These are phyloP conservation scores for Metaphire vulgaris DNA, from an alignment of 1,140 invertebrate species.

Conservation along the genomic window DNA sequence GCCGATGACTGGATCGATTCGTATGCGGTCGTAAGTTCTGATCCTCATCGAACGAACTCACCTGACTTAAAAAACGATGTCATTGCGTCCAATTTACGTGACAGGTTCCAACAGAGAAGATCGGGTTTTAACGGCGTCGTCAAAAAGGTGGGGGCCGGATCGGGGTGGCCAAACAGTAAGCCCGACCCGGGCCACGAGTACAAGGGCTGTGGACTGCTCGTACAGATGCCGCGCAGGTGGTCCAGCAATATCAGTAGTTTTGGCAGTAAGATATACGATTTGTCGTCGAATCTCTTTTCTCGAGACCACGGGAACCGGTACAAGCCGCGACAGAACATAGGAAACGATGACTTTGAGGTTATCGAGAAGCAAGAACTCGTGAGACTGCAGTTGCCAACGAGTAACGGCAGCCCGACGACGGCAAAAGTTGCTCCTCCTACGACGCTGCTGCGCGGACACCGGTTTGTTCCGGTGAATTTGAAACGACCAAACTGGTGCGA, in stretches of 20 bases:
- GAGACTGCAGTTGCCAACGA: background rate
- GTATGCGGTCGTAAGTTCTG: no score
- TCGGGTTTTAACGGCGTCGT: background rate
- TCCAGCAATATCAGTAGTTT: background rate
- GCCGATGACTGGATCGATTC: no score
- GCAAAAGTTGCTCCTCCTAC: no score
- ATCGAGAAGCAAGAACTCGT: background rate
- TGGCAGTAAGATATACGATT: background rate
- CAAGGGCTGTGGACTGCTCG: background rate
- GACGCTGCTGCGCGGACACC: slow-evolving; percentile 44
- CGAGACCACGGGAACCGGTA: background rate
- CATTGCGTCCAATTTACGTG: background rate
- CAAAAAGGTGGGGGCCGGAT: background rate
- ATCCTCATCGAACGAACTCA: no score
- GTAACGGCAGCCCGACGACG: no score
- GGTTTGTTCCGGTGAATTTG: slow-evolving; percentile 41
- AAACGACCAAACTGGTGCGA: slow-evolving; percentile 56
- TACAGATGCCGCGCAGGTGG: background rate
- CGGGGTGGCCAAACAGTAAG: background rate
- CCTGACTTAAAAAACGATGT: background rate
- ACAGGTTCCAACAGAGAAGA: background rate
- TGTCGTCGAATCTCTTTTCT: background rate
- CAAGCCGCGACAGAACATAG: background rate
- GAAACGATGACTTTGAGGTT: background rate
- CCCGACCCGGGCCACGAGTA: background rate